phyloP scores from a whole-genome alignment of 2,113 vertebrate species.

The Dasypus novemcinctus region DNA sequence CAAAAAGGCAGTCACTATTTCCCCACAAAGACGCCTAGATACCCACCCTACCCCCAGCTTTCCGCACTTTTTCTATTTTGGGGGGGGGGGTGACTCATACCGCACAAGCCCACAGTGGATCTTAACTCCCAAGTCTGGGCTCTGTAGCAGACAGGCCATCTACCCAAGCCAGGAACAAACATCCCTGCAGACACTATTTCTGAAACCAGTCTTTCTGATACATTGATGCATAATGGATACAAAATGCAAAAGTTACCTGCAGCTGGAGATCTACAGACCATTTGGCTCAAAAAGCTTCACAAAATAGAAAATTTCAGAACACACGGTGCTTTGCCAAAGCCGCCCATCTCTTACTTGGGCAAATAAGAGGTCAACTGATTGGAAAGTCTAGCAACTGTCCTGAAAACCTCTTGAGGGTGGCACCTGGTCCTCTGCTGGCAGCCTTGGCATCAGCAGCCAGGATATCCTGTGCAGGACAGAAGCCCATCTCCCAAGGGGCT shows the following conservation, averaged over 20 bases:
- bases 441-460: not conserved
- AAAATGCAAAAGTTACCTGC: not conserved
- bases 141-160: accelerated
- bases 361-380: not conserved
- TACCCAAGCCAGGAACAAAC: too few relatives aligned
- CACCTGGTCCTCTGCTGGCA: too few relatives aligned
- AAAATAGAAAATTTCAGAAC: not conserved
- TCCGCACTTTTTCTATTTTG: not conserved
- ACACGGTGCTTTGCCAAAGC: accelerated
- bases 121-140: not conserved
- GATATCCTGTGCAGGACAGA: not conserved
- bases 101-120: not conserved
- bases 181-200: not conserved
- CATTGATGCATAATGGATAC: not conserved
- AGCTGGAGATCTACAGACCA: conserved; percentile 42
- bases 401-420: not conserved
- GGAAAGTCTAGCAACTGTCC: too few relatives aligned
- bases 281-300: not conserved
- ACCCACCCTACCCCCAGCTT: accelerated
- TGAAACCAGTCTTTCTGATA: not conserved
- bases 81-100: too few relatives aligned
- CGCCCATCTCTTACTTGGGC: not conserved
- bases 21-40: accelerated
- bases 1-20: accelerated
- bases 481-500: accelerated